Base-by-base conservation (phyloP, 2,888 invertebrate species). In the Drosophila testacea region DNA sequence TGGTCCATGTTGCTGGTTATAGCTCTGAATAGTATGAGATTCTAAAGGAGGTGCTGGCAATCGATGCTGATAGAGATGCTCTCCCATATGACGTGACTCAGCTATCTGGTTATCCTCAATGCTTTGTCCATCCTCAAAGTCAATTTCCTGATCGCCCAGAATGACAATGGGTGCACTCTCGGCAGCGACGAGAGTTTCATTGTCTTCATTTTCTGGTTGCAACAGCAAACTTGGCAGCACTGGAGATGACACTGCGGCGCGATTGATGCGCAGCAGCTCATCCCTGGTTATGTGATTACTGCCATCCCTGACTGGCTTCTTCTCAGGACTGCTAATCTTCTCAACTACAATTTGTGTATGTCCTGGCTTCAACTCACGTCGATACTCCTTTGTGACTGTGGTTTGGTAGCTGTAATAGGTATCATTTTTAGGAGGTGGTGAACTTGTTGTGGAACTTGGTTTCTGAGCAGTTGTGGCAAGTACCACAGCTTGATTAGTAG, bases 221-320 rank as follows among this genome's bases (percentile, higher is more conserved):
- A 91, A 13, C 6, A 91, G 68, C 27, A 91, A 52, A 36, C 90
- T 90, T 10, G 91, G 90, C 59, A 89, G 69, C 13, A 86, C 91
- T 0, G 91, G 89, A 1, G 90, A 81, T 41, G 82, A 80, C 41
- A 91, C 91, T 6, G 92, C 91, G 1, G 93, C 93, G n/a, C 91
- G 91, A 83, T 95, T 95, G 0, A 95, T 95, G 83, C 93, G 94
- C 9, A 95, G 79, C 7, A 95, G 93, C 90, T 95, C 95, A 82
- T 95, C 94, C 69, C 94, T 94, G 0, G 94, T 93, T 67, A 95
- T 94, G 9, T 95, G 91, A 89, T 95, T 94, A 9, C 83, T 89
- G 65, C 89, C 88, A 42, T 91, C 86, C 6, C 68, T 94, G 42
- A 95, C 90, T 80, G 93, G 94, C 4, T 93, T 93, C 42, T 64